Percentiles rank a stretch among this genome's conserved stretches.
These are phyloP conservation scores for Bovichtus variegatus DNA, from an alignment of 2,797 vertebrate species.

Conservation along the genomic window DNA sequence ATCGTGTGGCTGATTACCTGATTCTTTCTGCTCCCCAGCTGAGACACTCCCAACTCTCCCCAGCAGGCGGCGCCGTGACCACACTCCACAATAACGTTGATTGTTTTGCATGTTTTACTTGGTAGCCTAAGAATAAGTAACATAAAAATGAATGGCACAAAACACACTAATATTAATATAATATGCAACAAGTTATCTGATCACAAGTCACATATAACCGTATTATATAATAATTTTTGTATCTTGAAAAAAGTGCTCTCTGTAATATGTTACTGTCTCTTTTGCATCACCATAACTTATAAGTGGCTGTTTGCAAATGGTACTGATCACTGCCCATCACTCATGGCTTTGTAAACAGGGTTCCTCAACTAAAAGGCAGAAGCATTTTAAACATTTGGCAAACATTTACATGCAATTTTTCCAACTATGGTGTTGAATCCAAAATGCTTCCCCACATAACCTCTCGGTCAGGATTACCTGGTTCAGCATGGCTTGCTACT, in stretches of 20 bases:
- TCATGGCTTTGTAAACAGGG: background rate
- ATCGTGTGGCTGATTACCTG: too few relatives aligned
- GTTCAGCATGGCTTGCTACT: background rate
- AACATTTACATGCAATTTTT: background rate
- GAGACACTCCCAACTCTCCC: too few relatives aligned
- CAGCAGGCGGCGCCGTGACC: too few relatives aligned
- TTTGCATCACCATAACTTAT: background rate
- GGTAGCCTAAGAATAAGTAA: background rate
- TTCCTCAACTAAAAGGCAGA: background rate
- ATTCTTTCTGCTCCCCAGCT: too few relatives aligned
- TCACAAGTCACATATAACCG: background rate
- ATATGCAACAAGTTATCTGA: background rate
- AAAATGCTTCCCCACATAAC: background rate
- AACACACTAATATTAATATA: background rate
- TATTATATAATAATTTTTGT: background rate
- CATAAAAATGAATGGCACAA: background rate
- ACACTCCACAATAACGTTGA: too few relatives aligned
- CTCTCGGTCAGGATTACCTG: background rate
- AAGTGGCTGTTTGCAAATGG: background rate
- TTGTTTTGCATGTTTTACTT: background rate
- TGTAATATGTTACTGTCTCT: background rate
- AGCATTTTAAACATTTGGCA: background rate
- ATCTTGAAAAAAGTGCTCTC: background rate
- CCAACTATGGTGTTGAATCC: background rate
- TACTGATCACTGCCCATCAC: background rate